Conservation (phyloP, 2,113 vertebrate genomes). For the Poeciliopsis turrubarensis region DNA sequence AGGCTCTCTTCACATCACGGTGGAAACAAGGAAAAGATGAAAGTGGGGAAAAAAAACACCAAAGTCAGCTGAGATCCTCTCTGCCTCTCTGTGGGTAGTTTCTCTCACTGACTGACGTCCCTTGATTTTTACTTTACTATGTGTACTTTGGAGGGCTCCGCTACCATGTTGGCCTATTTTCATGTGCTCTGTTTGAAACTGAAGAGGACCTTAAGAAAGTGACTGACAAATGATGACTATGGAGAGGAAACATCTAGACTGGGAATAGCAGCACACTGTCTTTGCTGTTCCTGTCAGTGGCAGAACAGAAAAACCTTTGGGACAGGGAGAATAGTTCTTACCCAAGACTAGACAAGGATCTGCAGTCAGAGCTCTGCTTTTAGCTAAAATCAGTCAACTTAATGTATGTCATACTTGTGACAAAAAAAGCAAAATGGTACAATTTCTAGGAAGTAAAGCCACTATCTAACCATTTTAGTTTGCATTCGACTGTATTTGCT, state of each 20-base stretch:
- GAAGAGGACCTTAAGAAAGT: conserved; percentile 43
- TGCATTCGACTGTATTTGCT: too few relatives aligned
- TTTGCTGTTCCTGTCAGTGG: conserved; percentile 26
- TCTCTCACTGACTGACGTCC: conserved; percentile 35
- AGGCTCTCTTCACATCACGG: conserved; percentile 57
- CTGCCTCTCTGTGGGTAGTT: conserved; percentile 46
- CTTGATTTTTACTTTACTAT: conserved; percentile 54
- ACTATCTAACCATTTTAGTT: not conserved
- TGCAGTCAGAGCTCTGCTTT: not conserved
- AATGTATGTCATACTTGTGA: not conserved
- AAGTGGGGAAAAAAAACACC: conserved; percentile 37
- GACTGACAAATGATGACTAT: conserved; percentile 42
- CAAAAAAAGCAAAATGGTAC: not conserved
- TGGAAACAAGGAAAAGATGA: conserved; percentile 47
- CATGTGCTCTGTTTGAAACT: conserved; percentile 54
- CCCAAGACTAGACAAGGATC: not conserved
- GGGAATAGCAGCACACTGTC: conserved; percentile 6
- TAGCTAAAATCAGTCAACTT: not conserved
- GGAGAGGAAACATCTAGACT: conserved; percentile 20
- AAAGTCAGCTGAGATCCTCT: conserved; percentile 35
- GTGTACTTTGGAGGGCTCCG: conserved; percentile 47
- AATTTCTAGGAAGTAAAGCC: not conserved
- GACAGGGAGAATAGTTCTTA: not conserved
- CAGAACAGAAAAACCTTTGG: conserved; percentile 17
- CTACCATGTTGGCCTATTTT: conserved; percentile 51